phyloP scores from a whole-genome alignment of 2,797 vertebrate species.

The Mormyrops attenuatus region DNA sequence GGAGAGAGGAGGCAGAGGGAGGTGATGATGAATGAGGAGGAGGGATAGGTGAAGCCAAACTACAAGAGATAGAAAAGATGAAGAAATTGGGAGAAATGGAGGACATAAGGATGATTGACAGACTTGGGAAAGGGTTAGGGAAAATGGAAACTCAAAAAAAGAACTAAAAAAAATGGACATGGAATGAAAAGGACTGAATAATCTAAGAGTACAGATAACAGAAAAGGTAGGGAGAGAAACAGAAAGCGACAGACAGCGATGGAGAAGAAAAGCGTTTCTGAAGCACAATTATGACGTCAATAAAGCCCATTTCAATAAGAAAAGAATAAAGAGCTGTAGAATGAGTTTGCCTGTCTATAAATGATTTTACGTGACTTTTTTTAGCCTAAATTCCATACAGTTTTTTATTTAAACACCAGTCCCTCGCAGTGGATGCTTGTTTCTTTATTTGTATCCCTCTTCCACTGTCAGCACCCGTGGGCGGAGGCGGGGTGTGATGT shows the following conservation, averaged over 20 bases:
- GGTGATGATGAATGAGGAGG: neutral
- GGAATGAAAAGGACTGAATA: neutral
- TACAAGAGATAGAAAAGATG: neutral
- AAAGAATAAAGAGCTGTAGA: neutral
- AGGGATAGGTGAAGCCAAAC: neutral
- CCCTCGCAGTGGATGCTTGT: neutral
- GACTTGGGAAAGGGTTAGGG: neutral
- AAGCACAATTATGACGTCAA: neutral
- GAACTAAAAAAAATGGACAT: neutral
- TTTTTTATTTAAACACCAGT: neutral
- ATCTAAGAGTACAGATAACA: neutral
- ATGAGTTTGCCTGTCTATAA: neutral
- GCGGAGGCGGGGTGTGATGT: neutral
- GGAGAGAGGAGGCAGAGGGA: neutral
- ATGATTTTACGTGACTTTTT: neutral
- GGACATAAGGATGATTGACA: neutral
- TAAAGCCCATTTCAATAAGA: neutral
- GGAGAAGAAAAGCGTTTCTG: neutral
- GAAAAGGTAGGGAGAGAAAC: neutral
- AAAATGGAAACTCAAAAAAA: neutral
- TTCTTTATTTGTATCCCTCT: neutral
- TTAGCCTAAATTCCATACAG: neutral
- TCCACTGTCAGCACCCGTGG: neutral
- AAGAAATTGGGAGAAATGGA: neutral
- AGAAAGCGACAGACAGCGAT: neutral